Conservation (phyloP, 2,797 vertebrate species). For the Sebastes kiyomatsui region DNA sequence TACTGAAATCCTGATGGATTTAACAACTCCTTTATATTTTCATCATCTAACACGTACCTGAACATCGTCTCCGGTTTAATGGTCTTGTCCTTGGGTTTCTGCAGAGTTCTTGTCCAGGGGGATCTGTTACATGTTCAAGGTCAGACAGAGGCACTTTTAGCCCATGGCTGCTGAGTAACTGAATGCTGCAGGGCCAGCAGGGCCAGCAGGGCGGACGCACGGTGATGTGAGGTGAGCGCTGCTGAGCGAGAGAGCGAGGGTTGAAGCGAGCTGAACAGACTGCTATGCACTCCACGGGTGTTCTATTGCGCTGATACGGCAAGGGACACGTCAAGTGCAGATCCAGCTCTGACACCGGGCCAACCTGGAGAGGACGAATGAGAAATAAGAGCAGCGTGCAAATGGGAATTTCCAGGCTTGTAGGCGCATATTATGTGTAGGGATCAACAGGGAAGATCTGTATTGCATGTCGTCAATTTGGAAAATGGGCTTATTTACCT, state of each 20-base stretch:
- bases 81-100: constrained; percentile 20
- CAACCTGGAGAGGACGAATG: constrained; percentile 35
- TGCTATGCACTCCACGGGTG: constrained; percentile 63
- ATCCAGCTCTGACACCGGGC: constrained; percentile 38
- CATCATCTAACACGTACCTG: background rate
- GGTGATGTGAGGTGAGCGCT: constrained; percentile 44
- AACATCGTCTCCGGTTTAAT: constrained; percentile 20
- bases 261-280: constrained; percentile 60
- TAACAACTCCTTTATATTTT: constrained; percentile 17
- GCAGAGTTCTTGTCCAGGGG: constrained; percentile 18
- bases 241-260: constrained; percentile 63
- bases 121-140: constrained; percentile 67
- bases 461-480: background rate
- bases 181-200: constrained; percentile 59
- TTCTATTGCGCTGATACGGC: constrained; percentile 79
- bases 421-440: background rate
- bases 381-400: constrained; percentile 4
- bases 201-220: constrained; percentile 37
- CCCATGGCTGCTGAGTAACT: constrained; percentile 36
- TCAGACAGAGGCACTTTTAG: constrained; percentile 34
- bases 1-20: constrained; percentile 8
- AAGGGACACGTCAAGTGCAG: constrained; percentile 61
- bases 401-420: background rate
- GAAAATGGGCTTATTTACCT: background rate
- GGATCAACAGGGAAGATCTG: background rate